phyloP scores from a whole-genome alignment of 2,113 vertebrate genomes.

The Poecilia latipinna region DNA sequence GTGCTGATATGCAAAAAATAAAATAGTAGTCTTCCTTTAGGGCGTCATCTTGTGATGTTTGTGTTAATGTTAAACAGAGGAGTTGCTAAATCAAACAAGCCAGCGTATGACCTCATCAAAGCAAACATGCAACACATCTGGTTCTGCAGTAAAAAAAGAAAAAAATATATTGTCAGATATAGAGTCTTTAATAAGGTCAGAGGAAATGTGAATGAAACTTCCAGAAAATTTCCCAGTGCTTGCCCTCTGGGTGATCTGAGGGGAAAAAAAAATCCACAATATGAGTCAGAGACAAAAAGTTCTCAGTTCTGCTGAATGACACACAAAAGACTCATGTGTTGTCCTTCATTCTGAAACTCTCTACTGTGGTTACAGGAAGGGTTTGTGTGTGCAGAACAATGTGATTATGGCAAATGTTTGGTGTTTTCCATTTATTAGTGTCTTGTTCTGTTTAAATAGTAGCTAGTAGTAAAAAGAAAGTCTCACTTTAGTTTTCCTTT shows the following conservation, averaged over 20 bases:
- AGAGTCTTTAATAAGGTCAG: constrained; percentile 37
- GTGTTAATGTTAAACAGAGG: constrained; percentile 54
- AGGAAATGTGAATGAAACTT: constrained; percentile 54
- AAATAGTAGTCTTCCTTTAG: too few relatives aligned
- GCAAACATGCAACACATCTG: constrained; percentile 59
- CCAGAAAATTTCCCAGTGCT: constrained; percentile 42
- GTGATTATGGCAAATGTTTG: background rate
- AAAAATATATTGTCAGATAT: background rate
- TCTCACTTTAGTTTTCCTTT: background rate
- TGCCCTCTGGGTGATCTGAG: constrained; percentile 33
- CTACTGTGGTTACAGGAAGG: constrained; percentile 19
- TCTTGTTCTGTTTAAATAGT: background rate
- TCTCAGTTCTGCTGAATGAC: constrained; percentile 36
- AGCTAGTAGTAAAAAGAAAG: background rate
- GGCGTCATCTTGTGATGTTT: background rate
- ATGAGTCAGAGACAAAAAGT: constrained; percentile 50
- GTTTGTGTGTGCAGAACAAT: constrained; percentile 4
- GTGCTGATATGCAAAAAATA: background rate
- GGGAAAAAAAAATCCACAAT: constrained; percentile 44
- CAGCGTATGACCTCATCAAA: constrained; percentile 49
- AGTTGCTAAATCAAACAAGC: constrained; percentile 62
- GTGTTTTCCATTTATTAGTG: background rate
- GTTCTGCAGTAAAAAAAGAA: constrained; percentile 38
- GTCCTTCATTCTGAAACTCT: constrained; percentile 16
- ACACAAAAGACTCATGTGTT: constrained; percentile 15